Evolutionary conservation across 1,140 invertebrate species (phyloP), one percentile per base, ranked within the genome.

Genomic region (Calephelis nemesis): DNA sequence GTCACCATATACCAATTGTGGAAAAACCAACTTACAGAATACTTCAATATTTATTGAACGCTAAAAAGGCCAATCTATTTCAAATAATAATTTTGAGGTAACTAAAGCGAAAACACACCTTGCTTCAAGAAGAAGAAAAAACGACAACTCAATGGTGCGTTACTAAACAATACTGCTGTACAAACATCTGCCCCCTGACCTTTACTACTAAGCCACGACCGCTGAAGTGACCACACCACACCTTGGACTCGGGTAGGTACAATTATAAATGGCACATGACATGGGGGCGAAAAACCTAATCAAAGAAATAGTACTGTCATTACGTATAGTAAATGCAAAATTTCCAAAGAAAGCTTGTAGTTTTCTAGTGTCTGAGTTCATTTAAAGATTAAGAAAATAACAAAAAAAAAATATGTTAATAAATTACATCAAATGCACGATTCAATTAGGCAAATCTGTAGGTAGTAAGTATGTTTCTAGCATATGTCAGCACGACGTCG

Each of bases 181-280:
- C 65, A 67, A 75, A 82, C 84, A 88, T 88, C 86, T 88, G 86
- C 72, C 70, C 47, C 58, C 30, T 81, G 73, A 84, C 79, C 79
- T 88, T 82, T 84, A 71, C 58, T 62, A 45, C 42, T 45, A 7
- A 7, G 42, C 42, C 42, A 45, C 42, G 42, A 45, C 42, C 42
- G 8, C 42, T 9, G 42, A 45, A 45, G 42, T 45, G 6, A 45
- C 6, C 42, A 45, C 65, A 58, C 50, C 69, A 71, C 74, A 74
- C 64, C 73, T 76, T 78, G 71, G 54, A 39, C 39, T 42, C 49
- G 65, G 67, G 60, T 45, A 47, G 10, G 63, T 62, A 70, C 63
- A 49, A 52, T 68, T 72, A 68, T 67, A 45, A 73, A 68, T 63
- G 60, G 52, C 72, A 71, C 71, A 68, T 58, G 64, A 12, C 67